Conservation (phyloP, 92 coral and sea anemone genomes). For the Porites cylindrica region DNA sequence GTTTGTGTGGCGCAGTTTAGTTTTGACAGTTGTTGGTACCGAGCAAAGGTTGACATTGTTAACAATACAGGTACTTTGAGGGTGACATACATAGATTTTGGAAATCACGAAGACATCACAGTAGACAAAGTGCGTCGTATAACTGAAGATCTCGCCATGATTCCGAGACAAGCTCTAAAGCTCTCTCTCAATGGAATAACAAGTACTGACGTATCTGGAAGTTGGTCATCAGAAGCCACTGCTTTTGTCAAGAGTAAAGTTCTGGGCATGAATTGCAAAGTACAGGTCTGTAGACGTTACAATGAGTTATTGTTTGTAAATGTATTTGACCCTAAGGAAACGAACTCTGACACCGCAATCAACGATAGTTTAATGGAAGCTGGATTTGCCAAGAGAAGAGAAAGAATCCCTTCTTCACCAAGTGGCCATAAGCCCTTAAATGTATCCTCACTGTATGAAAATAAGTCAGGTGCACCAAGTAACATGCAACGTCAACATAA, state of each 20-base stretch:
- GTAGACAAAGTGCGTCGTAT: slow-evolving; percentile 75
- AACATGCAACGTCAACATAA: background rate
- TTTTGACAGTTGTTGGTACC: slow-evolving; percentile 82
- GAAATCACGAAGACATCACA: slow-evolving; percentile 88
- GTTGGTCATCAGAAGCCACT: slow-evolving; percentile 74
- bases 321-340: slow-evolving; percentile 28
- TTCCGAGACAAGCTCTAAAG: slow-evolving; percentile 88
- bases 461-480: background rate
- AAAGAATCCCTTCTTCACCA: background rate
- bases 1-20: slow-evolving; percentile 90
- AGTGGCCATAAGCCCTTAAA: background rate
- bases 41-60: slow-evolving; percentile 82
- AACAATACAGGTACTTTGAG: slow-evolving; percentile 76
- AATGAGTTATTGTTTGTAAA: slow-evolving; percentile 47
- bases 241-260: slow-evolving; percentile 63
- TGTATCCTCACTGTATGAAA: background rate
- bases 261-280: slow-evolving; percentile 67
- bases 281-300: slow-evolving; percentile 43
- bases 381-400: slow-evolving; percentile 34
- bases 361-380: slow-evolving; percentile 22
- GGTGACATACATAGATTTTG: slow-evolving; percentile 92
- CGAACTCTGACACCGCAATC: slow-evolving; percentile 2
- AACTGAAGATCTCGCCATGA: slow-evolving; percentile 60
- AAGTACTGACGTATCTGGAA: slow-evolving; percentile 47
- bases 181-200: slow-evolving; percentile 69